These are phyloP conservation scores for Falco columbarius DNA, from an alignment of 2,797 vertebrate species.

Conservation along the genomic window DNA sequence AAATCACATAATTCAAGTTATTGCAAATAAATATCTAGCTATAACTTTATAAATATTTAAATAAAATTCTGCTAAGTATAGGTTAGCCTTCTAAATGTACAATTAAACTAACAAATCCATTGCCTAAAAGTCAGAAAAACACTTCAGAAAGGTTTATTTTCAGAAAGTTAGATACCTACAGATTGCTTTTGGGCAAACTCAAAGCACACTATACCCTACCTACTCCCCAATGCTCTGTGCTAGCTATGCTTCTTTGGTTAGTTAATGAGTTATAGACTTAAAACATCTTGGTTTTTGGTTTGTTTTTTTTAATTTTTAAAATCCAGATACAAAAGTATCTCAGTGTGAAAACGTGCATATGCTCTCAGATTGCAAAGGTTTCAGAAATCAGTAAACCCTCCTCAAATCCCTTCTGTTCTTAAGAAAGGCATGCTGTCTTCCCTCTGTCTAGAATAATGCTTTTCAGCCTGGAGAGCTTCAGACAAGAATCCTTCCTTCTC, in stretches of 20 bases:
- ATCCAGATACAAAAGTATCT: not conserved
- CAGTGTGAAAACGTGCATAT: not conserved
- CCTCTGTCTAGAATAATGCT: not conserved
- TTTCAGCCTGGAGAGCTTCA: not conserved
- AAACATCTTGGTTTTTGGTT: not conserved
- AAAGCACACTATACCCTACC: not conserved
- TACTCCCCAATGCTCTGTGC: not conserved
- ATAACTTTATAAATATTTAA: constrained; percentile 31
- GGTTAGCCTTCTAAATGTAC: not conserved
- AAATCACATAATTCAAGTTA: not conserved
- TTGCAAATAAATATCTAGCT: constrained; percentile 63
- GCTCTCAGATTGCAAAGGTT: not conserved
- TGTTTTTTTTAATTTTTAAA: not conserved
- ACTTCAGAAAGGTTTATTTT: not conserved
- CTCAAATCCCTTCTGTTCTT: not conserved
- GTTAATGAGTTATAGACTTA: not conserved
- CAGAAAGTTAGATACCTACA: not conserved
- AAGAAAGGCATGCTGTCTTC: rapidly evolving
- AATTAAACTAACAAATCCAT: not conserved
- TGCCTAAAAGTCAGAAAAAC: not conserved
- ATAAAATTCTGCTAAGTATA: constrained; percentile 26
- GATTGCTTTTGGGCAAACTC: not conserved
- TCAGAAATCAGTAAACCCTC: not conserved
- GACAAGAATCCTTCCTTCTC: not conserved
- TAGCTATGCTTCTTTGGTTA: constrained; percentile 30